Evolutionary conservation across 2,113 vertebrate genomes (phyloP), one percentile per base, ranked within the genome.

Genomic region (Ptychochromis oligacanthus): DNA sequence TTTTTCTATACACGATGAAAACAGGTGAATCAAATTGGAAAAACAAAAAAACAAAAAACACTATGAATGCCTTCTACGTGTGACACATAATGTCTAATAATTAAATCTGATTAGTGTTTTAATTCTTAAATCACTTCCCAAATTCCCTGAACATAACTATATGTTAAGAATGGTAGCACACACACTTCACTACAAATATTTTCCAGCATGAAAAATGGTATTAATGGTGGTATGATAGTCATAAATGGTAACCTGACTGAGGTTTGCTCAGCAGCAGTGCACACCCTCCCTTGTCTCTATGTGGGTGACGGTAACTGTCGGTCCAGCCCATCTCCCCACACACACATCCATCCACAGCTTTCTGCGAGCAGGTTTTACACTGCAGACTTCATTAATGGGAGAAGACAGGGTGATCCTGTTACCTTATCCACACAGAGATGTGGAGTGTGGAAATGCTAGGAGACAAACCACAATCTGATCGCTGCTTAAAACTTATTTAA

Each of bases 331-430:
- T 58, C 55, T 61, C 82, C 82, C 81, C 91, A 49, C 83, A 86
- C 83, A 86, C 76, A 82, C 92, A 92, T 94, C 94, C 20, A 31
- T 87, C 93, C 34, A 75, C 87, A 89, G 92, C 77, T 76, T 43
- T 89, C 93, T 93, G 91, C 60, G 13, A 56, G 79, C 92, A 95
- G 94, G 92, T 87, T 95, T 92, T 7, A 59, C 11, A 31, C 89
- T 28, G 49, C 4, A 81, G 87, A 91, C 91, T 91, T 95, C 94
- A 95, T 93, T 86, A 86, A 88, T 18, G 46, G 54, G 80, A 91
- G 80, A 43, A 17, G 74, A 82, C 20, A 1, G 56, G 11, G 15
- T 31, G 78, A 46, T 18, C 58, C 11, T 62, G 54, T 28, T 43
- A 49, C 58, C 24, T 36, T 7, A 62, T 38, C 80, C 81, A 75